These are phyloP conservation scores for Gadopsis marmoratus DNA, from an alignment of 2,797 vertebrate species.

Conservation along the genomic window DNA sequence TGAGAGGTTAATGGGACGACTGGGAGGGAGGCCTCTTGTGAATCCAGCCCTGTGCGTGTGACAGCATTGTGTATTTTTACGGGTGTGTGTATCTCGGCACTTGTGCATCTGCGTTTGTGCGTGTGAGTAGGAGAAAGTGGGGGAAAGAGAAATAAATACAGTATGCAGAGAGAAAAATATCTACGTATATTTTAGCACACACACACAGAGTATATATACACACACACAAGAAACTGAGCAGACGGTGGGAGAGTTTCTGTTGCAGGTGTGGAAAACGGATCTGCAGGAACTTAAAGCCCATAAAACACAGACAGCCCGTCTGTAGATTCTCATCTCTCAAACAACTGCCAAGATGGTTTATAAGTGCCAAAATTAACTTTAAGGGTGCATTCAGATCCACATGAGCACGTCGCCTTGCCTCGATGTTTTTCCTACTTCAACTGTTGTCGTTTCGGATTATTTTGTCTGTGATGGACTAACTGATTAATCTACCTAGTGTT, in stretches of 20 bases:
- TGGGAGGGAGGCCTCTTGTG: slow-evolving; percentile 34
- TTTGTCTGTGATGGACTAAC: neutral
- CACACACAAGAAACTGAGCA: neutral
- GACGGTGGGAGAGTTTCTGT: slow-evolving; percentile 4
- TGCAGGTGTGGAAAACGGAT: slow-evolving; percentile 69
- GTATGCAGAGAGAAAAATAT: slow-evolving; percentile 7
- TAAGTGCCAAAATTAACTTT: neutral
- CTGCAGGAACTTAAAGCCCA: slow-evolving; percentile 42
- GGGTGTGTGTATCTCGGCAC: neutral
- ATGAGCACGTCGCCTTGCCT: neutral
- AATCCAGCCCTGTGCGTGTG: neutral
- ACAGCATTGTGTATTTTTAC: neutral
- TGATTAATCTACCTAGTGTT: neutral
- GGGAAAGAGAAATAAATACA: neutral
- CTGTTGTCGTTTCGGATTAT: too few relatives aligned
- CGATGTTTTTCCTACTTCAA: too few relatives aligned
- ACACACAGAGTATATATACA: neutral
- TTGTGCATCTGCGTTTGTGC: neutral
- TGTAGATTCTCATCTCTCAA: neutral
- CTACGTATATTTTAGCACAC: neutral
- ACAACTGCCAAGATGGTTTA: neutral
- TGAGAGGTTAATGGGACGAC: slow-evolving; percentile 60
- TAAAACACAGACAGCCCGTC: slow-evolving; percentile 59
- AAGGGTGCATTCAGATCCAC: neutral
- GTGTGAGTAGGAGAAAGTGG: neutral